A percentile compares a stretch with the other conserved stretches of the same genome.
phyloP scores from a whole-genome alignment of 2,797 vertebrate genomes.

The Acipenser ruthenus region DNA sequence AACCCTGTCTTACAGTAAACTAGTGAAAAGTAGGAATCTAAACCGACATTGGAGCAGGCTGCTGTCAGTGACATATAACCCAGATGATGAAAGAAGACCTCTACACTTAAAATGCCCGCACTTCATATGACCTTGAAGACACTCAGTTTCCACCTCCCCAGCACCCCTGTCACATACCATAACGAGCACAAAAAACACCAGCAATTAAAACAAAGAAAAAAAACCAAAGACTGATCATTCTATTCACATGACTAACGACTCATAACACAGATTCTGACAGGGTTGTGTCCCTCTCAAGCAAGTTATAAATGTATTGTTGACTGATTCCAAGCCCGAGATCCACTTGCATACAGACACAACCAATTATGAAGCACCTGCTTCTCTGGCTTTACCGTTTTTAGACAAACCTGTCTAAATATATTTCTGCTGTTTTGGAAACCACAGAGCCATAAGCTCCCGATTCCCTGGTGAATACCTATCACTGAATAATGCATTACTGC shows the following conservation, averaged over 20 bases:
- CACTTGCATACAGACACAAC: constrained; percentile 19
- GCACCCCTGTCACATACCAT: not conserved
- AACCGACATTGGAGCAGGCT: too few species aligned
- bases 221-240: not conserved
- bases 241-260: constrained; percentile 3
- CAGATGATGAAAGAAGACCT: not conserved
- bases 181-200: constrained; percentile 6
- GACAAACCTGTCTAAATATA: constrained; percentile 18
- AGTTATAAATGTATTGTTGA: constrained; percentile 11
- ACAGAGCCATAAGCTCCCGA: constrained; percentile 25
- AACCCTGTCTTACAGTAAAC: too few species aligned
- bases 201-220: not conserved
- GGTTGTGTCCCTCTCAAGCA: constrained; percentile 4
- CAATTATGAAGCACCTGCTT: constrained; percentile 18
- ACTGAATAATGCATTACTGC: constrained; percentile 40
- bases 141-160: not conserved
- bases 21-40: too few species aligned
- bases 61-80: too few species aligned
- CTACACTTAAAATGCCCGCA: not conserved
- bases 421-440: constrained; percentile 30
- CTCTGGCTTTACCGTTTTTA: constrained; percentile 18
- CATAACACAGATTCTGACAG: constrained; percentile 6
- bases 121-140: constrained; percentile 2
- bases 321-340: constrained; percentile 12
- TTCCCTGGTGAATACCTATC: constrained; percentile 26